Evolutionary conservation across 1,140 invertebrate species (phyloP).

Genomic region (Drosophila sp.): DNA sequence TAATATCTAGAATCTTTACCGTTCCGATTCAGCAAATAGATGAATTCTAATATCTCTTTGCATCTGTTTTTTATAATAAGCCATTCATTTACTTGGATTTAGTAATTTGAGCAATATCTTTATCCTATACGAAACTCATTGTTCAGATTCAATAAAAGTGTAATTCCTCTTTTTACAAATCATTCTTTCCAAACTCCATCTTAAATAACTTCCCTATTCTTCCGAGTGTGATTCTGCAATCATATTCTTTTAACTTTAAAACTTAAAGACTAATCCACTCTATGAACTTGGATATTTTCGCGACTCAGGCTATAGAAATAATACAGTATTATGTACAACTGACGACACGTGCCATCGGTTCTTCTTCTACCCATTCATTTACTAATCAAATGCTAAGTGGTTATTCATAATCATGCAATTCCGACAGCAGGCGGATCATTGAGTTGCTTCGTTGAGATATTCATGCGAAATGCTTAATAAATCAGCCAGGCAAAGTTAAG

Average conservation of each 20-base stretch:
- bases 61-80: too few relatives aligned
- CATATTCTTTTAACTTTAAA: neutral
- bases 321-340: neutral
- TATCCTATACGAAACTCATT: neutral
- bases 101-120: too few relatives aligned
- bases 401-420: constrained; percentile 48
- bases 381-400: constrained; percentile 58
- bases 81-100: too few relatives aligned
- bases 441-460: constrained; percentile 31
- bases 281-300: constrained; percentile 33
- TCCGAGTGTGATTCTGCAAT: neutral
- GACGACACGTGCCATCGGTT: constrained; percentile 41
- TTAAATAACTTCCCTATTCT: neutral
- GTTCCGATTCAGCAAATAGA: too few relatives aligned
- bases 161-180: too few relatives aligned
- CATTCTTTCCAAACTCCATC: too few relatives aligned
- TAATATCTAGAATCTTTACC: too few relatives aligned
- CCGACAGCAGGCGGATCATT: constrained; percentile 35
- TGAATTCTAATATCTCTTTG: too few relatives aligned
- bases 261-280: constrained; percentile 6
- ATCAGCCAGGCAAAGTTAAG: constrained; percentile 37
- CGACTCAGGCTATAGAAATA: neutral
- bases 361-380: constrained; percentile 49
- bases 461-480: constrained; percentile 58
- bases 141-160: too few relatives aligned